phyloP scores from a whole-genome alignment of 2,888 invertebrate species.

The Tanaodytes sp. region DNA sequence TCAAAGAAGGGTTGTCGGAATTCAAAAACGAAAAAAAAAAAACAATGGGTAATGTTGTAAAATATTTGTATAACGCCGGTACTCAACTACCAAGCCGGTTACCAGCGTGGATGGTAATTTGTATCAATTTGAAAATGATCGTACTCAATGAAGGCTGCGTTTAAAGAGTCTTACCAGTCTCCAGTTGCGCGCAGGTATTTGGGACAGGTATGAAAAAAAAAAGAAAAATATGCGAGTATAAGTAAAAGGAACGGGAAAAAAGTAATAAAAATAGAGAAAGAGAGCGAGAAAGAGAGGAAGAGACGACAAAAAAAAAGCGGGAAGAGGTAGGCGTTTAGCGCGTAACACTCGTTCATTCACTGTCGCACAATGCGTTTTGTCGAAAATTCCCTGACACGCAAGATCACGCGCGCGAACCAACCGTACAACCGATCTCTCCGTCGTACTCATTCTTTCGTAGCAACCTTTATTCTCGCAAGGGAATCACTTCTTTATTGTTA shows the following conservation, averaged over 20 bases:
- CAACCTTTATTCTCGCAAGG: too few species aligned
- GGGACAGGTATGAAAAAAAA: constrained; percentile 29
- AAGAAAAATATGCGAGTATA: too few species aligned
- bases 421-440: too few species aligned
- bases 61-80: too few species aligned
- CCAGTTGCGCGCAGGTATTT: constrained; percentile 31
- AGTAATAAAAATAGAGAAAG: constrained; percentile 3
- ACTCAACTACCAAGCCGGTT: too few species aligned
- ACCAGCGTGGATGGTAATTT: constrained; percentile 3
- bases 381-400: constrained; percentile 35
- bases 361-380: constrained; percentile 36
- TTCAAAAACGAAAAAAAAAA: too few species aligned
- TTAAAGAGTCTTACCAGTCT: constrained; percentile 9
- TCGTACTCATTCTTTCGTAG: too few species aligned
- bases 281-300: not conserved
- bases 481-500: too few species aligned
- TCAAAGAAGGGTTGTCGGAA: too few species aligned
- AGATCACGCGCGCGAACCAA: constrained; percentile 32
- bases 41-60: too few species aligned
- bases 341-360: constrained; percentile 44
- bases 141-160: constrained; percentile 11
- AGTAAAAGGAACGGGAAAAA: too few species aligned
- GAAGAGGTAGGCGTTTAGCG: constrained; percentile 35
- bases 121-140: constrained; percentile 8
- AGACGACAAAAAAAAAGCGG: constrained; percentile 13